These are phyloP conservation scores for Euleptes europaea DNA, from an alignment of 2,113 vertebrate species.

Conservation along the genomic window DNA sequence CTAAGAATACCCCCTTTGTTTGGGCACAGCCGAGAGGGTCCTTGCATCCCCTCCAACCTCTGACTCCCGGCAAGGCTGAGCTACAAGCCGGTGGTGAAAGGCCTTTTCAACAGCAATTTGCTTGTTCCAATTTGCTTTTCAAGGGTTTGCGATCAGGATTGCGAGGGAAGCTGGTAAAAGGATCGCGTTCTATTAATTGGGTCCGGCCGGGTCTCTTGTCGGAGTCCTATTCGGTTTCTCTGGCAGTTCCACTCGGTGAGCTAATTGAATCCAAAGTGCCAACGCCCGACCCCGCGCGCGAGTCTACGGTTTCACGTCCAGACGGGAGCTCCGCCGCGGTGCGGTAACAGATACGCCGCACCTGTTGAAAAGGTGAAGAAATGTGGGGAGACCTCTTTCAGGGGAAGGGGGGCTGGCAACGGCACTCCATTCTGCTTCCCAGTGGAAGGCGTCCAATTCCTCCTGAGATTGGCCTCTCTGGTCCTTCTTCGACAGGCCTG, in stretches of 20 bases:
- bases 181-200: slow-evolving; percentile 77
- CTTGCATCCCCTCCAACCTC: slow-evolving; percentile 60
- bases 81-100: slow-evolving; percentile 76
- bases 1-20: slow-evolving; percentile 78
- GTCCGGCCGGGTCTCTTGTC: slow-evolving; percentile 71
- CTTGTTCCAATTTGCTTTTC: slow-evolving; percentile 83
- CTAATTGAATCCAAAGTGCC: slow-evolving; percentile 73
- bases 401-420: not conserved
- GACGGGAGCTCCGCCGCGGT: slow-evolving; percentile 40
- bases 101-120: slow-evolving; percentile 82
- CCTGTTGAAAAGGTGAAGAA: slow-evolving; percentile 62
- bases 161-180: slow-evolving; percentile 67
- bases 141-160: slow-evolving; percentile 72
- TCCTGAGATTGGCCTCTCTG: not conserved
- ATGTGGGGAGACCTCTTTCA: slow-evolving; percentile 20
- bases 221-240: slow-evolving; percentile 70
- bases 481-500: slow-evolving; percentile 4
- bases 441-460: slow-evolving; percentile 39
- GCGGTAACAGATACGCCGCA: slow-evolving; percentile 61
- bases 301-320: slow-evolving; percentile 62
- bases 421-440: not conserved
- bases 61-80: slow-evolving; percentile 68
- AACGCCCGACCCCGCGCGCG: slow-evolving; percentile 11
- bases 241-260: slow-evolving; percentile 67
- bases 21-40: slow-evolving; percentile 47